Evolutionary conservation across 1,140 invertebrate genomes (phyloP).

Genomic region (Ips typographus): DNA sequence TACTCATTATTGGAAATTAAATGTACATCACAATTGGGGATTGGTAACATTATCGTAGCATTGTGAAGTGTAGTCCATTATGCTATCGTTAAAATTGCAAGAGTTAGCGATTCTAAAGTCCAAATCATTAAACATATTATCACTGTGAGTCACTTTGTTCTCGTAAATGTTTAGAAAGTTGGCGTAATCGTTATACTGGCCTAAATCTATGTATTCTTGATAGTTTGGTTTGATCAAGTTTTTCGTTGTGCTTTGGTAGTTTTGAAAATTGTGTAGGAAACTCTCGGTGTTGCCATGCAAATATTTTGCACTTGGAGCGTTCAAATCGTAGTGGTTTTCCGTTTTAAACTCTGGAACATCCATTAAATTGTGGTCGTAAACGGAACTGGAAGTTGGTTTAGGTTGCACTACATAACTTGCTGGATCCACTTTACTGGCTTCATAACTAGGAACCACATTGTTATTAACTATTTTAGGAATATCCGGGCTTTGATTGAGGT

Average conservation of each 20-base stretch:
- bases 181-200: conserved; percentile 44
- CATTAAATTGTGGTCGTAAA: conserved; percentile 27
- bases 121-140: conserved; percentile 41
- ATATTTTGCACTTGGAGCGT: conserved; percentile 1
- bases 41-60: conserved; percentile 26
- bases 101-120: conserved; percentile 43
- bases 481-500: conserved; percentile 49
- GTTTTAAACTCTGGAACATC: conserved; percentile 36
- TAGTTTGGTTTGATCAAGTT: conserved; percentile 31
- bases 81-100: conserved; percentile 31
- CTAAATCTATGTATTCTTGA: conserved; percentile 43
- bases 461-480: conserved; percentile 40
- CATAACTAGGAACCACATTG: conserved; percentile 36
- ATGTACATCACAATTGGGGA: conserved; percentile 13
- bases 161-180: conserved; percentile 44
- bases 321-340: conserved; percentile 25
- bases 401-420: conserved; percentile 14
- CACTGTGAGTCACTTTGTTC: conserved; percentile 36
- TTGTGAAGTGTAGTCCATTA: conserved; percentile 28
- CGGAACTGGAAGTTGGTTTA: conserved; percentile 26
- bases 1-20: background rate
- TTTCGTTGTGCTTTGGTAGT: conserved; percentile 33
- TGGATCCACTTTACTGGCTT: conserved; percentile 35
- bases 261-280: conserved; percentile 39
- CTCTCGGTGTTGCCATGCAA: conserved; percentile 29